Evolutionary conservation across 1,140 invertebrate genomes (phyloP).

Genomic region (Zaprionus kolodkinae): DNA sequence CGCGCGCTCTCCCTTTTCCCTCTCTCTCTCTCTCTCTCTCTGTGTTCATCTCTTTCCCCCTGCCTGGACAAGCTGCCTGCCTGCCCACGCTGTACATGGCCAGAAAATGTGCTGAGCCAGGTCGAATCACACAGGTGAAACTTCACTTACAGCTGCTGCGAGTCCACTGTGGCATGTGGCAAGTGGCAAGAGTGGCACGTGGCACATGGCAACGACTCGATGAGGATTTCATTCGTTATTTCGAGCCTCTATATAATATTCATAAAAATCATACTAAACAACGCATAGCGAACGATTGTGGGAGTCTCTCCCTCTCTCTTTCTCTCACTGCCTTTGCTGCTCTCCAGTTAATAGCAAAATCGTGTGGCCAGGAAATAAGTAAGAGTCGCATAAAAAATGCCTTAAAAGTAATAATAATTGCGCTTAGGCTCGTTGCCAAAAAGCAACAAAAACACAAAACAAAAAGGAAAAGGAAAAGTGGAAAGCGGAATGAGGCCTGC

Average conservation of each 20-base stretch:
- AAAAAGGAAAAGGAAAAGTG: no score
- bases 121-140: constrained; percentile 65
- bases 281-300: constrained; percentile 5
- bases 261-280: constrained; percentile 78
- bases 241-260: constrained; percentile 69
- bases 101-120: constrained; percentile 60
- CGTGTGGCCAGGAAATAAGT: constrained; percentile 77
- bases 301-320: background rate
- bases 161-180: constrained; percentile 10
- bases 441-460: background rate
- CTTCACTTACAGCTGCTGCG: constrained; percentile 23
- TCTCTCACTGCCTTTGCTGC: background rate
- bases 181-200: constrained; percentile 6
- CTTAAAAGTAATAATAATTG: constrained; percentile 83
- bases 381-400: constrained; percentile 75
- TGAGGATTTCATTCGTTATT: constrained; percentile 3
- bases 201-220: constrained; percentile 11
- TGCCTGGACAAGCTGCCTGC: no score
- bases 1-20: constrained; percentile 4
- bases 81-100: background rate
- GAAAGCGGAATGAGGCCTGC: constrained; percentile 29
- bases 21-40: background rate
- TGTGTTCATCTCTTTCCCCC: constrained; percentile 1
- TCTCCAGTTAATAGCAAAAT: constrained; percentile 68
- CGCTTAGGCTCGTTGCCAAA: constrained; percentile 64